A percentile compares a stretch with the other conserved stretches of the same genome.
Conservation (phyloP, 2,113 vertebrate genomes). For the Apus apus region DNA sequence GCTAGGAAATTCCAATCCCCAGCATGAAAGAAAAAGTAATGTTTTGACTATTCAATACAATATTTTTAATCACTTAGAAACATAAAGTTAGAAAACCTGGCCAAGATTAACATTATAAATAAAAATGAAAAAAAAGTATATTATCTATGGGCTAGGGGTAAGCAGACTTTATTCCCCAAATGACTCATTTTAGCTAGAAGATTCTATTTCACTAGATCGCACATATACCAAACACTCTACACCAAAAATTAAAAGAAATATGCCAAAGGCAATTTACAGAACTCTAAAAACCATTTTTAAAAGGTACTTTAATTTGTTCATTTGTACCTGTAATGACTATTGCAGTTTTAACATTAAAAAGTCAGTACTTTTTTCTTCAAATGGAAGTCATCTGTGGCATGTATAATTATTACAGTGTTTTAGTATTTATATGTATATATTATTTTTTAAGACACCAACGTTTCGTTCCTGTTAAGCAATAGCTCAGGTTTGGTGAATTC, state of each 20-base stretch:
- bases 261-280: slow-evolving; percentile 46
- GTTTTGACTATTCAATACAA: not conserved
- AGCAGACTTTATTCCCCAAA: slow-evolving; percentile 19
- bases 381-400: slow-evolving; percentile 64
- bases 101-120: slow-evolving; percentile 42
- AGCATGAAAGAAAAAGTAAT: slow-evolving; percentile 32
- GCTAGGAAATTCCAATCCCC: slow-evolving; percentile 55
- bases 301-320: slow-evolving; percentile 71
- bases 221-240: slow-evolving; percentile 11
- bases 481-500: slow-evolving; percentile 62
- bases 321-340: slow-evolving; percentile 68
- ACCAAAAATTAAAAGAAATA: not conserved
- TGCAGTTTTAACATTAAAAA: slow-evolving; percentile 67
- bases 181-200: not conserved
- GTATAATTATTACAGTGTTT: slow-evolving; percentile 36
- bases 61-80: slow-evolving; percentile 20
- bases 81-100: not conserved
- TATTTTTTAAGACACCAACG: slow-evolving; percentile 44
- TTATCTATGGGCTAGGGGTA: not conserved
- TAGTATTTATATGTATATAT: slow-evolving; percentile 36
- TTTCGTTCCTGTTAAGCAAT: slow-evolving; percentile 55
- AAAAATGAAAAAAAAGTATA: not conserved
- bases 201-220: not conserved
- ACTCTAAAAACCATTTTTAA: slow-evolving; percentile 70
- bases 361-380: slow-evolving; percentile 42